Conservation (phyloP, 1,140 invertebrate genomes). For the Popillia japonica region DNA sequence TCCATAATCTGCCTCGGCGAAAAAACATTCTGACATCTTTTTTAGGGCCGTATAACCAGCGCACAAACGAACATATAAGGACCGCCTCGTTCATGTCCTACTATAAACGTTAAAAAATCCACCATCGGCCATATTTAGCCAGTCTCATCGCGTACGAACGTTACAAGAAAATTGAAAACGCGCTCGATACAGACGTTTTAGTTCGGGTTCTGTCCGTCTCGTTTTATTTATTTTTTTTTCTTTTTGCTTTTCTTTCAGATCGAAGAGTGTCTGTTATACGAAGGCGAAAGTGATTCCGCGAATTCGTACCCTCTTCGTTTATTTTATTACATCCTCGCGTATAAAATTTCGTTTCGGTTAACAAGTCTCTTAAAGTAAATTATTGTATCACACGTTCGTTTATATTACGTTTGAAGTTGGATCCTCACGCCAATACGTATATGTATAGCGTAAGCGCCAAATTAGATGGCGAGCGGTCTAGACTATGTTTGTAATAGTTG, state of each 20-base stretch:
- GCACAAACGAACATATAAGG: not conserved
- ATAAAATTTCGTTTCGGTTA: slow-evolving; percentile 19
- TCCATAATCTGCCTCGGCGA: not conserved
- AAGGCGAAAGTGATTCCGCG: slow-evolving; percentile 9
- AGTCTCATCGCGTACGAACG: not conserved
- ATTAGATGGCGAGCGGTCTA: no score
- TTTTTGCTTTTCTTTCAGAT: not conserved
- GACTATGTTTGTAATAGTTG: no score
- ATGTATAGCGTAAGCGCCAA: no score
- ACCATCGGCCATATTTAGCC: not conserved
- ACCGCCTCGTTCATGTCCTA: not conserved
- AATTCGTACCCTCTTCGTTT: slow-evolving; percentile 4
- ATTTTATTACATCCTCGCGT: not conserved
- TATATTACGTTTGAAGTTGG: not conserved
- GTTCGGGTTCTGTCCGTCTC: not conserved
- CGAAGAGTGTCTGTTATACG: not conserved
- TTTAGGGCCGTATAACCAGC: not conserved
- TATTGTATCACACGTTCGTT: slow-evolving; percentile 11
- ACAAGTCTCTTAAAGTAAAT: slow-evolving; percentile 5
- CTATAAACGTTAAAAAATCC: not conserved
- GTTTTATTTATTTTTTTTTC: not conserved
- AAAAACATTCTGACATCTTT: not conserved
- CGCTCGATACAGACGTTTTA: not conserved
- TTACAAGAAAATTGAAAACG: slow-evolving; percentile 15
- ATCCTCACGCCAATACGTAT: no score